Conservation (phyloP, 2,888 invertebrate species). For the Megalurothrips usitatus region DNA sequence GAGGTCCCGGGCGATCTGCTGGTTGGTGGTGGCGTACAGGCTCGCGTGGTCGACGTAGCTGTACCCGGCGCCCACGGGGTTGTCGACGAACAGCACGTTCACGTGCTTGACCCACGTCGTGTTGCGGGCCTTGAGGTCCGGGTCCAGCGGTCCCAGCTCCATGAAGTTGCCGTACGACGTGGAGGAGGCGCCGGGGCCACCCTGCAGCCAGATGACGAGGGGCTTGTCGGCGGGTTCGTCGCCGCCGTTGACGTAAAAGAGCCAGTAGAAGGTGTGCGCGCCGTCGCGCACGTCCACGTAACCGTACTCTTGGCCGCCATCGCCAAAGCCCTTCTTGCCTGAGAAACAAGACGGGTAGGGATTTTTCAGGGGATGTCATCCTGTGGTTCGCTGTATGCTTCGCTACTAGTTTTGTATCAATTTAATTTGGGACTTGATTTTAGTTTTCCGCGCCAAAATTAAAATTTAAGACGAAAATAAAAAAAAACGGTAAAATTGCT, state of each 20-base stretch:
- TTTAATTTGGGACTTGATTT: too few relatives aligned
- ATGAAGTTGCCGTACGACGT: slow-evolving; percentile 84
- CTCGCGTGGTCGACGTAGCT: slow-evolving; percentile 64
- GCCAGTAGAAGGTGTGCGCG: slow-evolving; percentile 84
- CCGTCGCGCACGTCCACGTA: slow-evolving; percentile 66
- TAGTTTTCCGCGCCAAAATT: too few relatives aligned
- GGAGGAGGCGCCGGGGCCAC: slow-evolving; percentile 78
- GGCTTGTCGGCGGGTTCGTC: slow-evolving; percentile 56
- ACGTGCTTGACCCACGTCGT: slow-evolving; percentile 74
- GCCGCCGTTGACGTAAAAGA: slow-evolving; percentile 59
- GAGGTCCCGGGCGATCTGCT: slow-evolving; percentile 69
- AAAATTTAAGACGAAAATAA: too few relatives aligned
- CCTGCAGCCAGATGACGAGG: slow-evolving; percentile 82
- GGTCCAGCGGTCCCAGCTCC: slow-evolving; percentile 71
- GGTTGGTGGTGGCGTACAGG: slow-evolving; percentile 53
- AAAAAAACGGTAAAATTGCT: too few relatives aligned
- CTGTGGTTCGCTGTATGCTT: too few relatives aligned
- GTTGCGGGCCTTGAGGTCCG: slow-evolving; percentile 61
- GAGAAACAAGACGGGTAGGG: background rate
- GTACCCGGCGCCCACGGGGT: slow-evolving; percentile 84
- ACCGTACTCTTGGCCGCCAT: slow-evolving; percentile 66
- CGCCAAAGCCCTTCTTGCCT: slow-evolving; percentile 50
- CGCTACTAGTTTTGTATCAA: too few relatives aligned
- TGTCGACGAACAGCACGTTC: slow-evolving; percentile 83
- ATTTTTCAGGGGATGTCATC: too few relatives aligned